phyloP scores from a whole-genome alignment of 2,888 invertebrate genomes.

The Eilema sororculum region DNA sequence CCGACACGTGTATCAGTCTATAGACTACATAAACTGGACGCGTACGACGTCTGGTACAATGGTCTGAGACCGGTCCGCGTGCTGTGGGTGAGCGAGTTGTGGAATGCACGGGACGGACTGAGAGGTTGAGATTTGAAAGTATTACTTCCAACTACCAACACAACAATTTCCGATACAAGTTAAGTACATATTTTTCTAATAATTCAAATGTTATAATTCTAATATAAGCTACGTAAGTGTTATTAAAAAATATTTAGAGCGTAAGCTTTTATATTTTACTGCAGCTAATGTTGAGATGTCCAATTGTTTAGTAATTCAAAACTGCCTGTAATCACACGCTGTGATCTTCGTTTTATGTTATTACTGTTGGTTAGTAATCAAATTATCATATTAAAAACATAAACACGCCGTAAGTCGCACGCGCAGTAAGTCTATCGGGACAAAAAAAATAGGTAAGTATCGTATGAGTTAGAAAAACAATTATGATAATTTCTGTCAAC shows the following conservation, averaged over 20 bases:
- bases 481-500: conserved; percentile 46
- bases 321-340: conserved; percentile 71
- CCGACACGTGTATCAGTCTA: conserved; percentile 58
- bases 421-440: conserved; percentile 37
- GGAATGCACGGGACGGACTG: conserved; percentile 83
- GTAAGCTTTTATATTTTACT: conserved; percentile 57
- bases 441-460: conserved; percentile 46
- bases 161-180: conserved; percentile 57
- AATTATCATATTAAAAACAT: conserved; percentile 71
- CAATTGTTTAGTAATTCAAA: conserved; percentile 72
- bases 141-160: conserved; percentile 71
- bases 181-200: conserved; percentile 50
- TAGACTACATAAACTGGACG: conserved; percentile 68
- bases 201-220: conserved; percentile 35
- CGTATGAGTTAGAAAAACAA: conserved; percentile 36
- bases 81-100: conserved; percentile 86
- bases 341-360: conserved; percentile 61
- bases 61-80: conserved; percentile 81
- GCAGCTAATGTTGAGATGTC: conserved; percentile 54
- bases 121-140: conserved; percentile 82
- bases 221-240: conserved; percentile 21
- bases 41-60: conserved; percentile 78
- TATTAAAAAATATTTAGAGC: conserved; percentile 45
- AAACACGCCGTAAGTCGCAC: conserved; percentile 56
- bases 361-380: conserved; percentile 65